Evolutionary conservation across 2,113 vertebrate genomes (phyloP).

Genomic region (Sorex araneus): DNA sequence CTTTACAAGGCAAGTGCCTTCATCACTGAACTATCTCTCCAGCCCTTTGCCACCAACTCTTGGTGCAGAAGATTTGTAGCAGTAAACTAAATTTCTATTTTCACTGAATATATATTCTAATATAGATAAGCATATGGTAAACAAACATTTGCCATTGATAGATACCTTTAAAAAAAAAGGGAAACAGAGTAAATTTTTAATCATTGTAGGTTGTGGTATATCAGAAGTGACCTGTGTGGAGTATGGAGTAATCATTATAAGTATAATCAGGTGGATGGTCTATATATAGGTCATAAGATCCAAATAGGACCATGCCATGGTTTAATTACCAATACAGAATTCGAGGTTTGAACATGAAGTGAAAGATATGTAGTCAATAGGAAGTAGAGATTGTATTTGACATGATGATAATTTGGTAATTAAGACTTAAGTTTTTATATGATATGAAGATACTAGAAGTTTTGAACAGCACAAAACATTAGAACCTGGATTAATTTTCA

Average conservation of each 20-base stretch:
- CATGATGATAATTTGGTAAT: not conserved
- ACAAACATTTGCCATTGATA: slow-evolving; percentile 25
- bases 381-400: not conserved
- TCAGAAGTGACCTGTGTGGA: not conserved
- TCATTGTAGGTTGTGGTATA: not conserved
- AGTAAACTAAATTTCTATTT: slow-evolving; percentile 24
- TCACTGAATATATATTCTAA: not conserved
- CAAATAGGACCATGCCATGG: not conserved
- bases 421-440: too few relatives aligned
- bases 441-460: not conserved
- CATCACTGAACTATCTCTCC: too few relatives aligned
- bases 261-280: not conserved
- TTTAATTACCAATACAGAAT: not conserved
- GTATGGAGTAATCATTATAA: not conserved
- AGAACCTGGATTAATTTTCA: not conserved
- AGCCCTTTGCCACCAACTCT: not conserved
- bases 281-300: not conserved
- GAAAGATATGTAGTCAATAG: not conserved
- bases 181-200: not conserved
- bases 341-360: not conserved
- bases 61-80: not conserved
- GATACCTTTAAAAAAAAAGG: not conserved
- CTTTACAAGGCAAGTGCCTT: too few relatives aligned
- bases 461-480: not conserved
- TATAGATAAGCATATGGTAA: slow-evolving; percentile 13